Base-by-base conservation (phyloP, 2,888 invertebrate species). In the Octodonta nipae region DNA sequence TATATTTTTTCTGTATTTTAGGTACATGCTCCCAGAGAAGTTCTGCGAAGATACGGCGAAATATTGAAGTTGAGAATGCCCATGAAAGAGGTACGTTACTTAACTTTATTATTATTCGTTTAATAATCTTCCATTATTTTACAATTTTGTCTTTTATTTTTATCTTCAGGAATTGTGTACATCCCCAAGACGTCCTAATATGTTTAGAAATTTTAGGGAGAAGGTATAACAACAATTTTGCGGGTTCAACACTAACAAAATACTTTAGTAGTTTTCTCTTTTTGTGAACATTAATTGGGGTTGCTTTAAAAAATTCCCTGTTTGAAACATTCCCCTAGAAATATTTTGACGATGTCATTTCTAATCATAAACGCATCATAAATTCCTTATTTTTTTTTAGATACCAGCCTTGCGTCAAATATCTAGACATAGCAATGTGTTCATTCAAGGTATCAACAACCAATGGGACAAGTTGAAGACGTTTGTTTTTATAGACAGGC, bases 11-110 rank as follows among this genome's bases (percentile, higher is more conserved):
- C 65, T 29, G 33, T 35, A 31, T 65, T 66, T 30, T 54, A 92
- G 74, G 73, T 93, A 37, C 87, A 91, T 61, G 85, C 87, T 1
- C 87, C 92, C 0, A 63, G 73, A 45, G 73, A 80, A 53, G 86
- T 92, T 4, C 63, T 92, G 30, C 71, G 79, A 44, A 72, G 87
- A 47, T 92, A 92, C 62, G 78, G 87, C 38, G 93, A 93, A 64
- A 84, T 91, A 50, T 69, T 92, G 47, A 91, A 92, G 59, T 67
- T 92, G 13, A 71, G 88, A 55, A 79, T 92, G 82, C 91, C 92
- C 3, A 92, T 93, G 86, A 87, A 81, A 70, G 81, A 79, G 69
- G 75, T 84, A 55, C 3, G 11, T n/a, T n/a, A n/a, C 13, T 25
- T 4, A 5, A 12, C 6, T n/a, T n/a, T 3, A 12, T 25, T 25